A percentile compares a stretch with the other conserved stretches of the same genome.
phyloP scores from a whole-genome alignment of 2,888 invertebrate genomes.

The Drosophila antonietae region DNA sequence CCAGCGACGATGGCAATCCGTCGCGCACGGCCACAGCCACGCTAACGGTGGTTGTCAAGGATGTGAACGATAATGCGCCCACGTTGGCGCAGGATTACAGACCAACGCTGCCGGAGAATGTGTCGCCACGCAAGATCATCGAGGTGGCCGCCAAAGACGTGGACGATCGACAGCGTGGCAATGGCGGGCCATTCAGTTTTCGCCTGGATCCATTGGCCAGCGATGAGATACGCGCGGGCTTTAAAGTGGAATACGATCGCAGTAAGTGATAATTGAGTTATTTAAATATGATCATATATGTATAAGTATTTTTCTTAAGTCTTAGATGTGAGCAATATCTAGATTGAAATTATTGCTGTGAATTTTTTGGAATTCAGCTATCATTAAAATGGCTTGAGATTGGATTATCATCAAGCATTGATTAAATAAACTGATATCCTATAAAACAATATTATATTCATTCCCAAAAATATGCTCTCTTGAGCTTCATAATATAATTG shows the following conservation, averaged over 20 bases:
- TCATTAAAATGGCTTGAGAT: too few relatives aligned
- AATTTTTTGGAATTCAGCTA: too few relatives aligned
- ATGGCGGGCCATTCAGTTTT: constrained; percentile 97
- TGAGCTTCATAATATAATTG: too few relatives aligned
- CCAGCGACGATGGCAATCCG: constrained; percentile 96
- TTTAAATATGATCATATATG: too few relatives aligned
- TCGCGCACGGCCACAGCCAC: constrained; percentile 97
- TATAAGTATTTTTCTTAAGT: too few relatives aligned
- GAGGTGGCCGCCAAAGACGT: constrained; percentile 96
- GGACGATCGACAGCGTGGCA: constrained; percentile 95
- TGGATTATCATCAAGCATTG: too few relatives aligned
- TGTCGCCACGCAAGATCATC: constrained; percentile 94
- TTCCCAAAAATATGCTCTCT: too few relatives aligned
- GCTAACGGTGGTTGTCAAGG: constrained; percentile 95
- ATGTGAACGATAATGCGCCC: constrained; percentile 97
- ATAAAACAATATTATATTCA: too few relatives aligned
- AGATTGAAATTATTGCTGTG: too few relatives aligned
- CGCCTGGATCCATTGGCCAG: constrained; percentile 95
- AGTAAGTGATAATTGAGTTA: constrained; percentile 86
- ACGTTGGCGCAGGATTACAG: constrained; percentile 95
- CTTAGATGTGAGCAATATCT: too few relatives aligned
- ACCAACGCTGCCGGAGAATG: constrained; percentile 96
- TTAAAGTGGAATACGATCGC: constrained; percentile 98
- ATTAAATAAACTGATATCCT: too few relatives aligned
- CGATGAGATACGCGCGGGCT: constrained; percentile 95